These are phyloP conservation scores for Ceyx margarethae DNA, from an alignment of 2,113 vertebrate species.

Conservation along the genomic window DNA sequence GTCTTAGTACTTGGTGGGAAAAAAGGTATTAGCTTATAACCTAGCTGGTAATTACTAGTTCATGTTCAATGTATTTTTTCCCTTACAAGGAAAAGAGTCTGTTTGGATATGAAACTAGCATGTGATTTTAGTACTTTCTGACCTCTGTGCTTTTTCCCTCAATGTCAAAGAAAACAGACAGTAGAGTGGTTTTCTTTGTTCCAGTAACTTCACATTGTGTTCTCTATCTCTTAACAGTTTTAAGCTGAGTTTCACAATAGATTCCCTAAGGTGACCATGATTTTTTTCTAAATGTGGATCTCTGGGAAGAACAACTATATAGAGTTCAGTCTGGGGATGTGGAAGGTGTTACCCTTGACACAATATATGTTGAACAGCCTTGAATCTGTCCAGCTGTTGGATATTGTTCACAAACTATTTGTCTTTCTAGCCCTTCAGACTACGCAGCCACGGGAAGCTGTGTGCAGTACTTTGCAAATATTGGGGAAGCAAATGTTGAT, in stretches of 20 bases:
- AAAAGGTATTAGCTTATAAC: not conserved
- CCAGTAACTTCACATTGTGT: not conserved
- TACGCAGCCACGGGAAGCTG: conserved; percentile 47
- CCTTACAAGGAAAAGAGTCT: not conserved
- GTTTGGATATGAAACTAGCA: not conserved
- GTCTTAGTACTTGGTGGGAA: not conserved
- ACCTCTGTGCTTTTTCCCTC: not conserved
- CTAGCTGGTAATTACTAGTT: not conserved
- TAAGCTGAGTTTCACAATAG: not conserved
- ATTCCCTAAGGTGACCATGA: not conserved
- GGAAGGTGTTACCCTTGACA: not conserved
- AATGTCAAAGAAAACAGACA: not conserved
- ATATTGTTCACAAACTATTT: not conserved
- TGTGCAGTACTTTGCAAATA: not conserved
- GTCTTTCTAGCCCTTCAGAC: conserved; percentile 32
- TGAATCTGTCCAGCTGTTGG: not conserved
- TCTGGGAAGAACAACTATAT: not conserved
- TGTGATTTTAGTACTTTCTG: not conserved
- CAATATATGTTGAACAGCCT: not conserved
- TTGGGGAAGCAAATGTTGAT: conserved; percentile 31
- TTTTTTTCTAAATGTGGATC: not conserved
- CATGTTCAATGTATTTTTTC: not conserved
- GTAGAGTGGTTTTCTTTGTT: not conserved
- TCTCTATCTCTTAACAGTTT: not conserved
- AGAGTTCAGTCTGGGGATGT: not conserved